These are phyloP conservation scores for Heptranchias perlo DNA, from an alignment of 2,113 vertebrate genomes.

Conservation along the genomic window DNA sequence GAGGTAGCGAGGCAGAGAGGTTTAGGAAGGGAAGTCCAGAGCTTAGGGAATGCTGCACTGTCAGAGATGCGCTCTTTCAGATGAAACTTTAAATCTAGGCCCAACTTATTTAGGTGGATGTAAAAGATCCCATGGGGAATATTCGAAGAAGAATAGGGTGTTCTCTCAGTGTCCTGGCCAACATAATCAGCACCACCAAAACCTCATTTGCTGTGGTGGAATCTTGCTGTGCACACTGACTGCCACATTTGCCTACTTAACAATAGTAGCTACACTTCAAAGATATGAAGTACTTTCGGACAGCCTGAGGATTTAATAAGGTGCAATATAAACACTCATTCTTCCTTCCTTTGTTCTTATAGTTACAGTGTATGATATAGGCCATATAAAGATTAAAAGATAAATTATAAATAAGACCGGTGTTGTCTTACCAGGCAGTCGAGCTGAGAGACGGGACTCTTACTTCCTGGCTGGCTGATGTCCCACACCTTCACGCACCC, in stretches of 20 bases:
- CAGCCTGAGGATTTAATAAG: background rate
- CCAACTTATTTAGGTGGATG: background rate
- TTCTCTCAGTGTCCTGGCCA: background rate
- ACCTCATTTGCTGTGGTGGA: background rate
- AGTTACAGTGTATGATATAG: too few species aligned
- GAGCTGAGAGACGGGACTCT: conserved; percentile 46
- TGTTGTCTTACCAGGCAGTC: conserved; percentile 53
- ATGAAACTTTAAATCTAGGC: background rate
- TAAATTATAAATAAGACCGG: background rate
- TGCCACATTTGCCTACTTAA: background rate
- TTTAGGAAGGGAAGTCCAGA: too few species aligned
- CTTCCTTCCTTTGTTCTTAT: background rate
- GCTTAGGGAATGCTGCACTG: background rate
- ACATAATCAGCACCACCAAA: background rate
- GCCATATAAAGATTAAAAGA: background rate
- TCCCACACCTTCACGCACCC: conserved; percentile 40
- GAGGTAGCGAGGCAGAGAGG: too few species aligned
- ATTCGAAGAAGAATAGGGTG: background rate
- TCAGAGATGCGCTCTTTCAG: background rate
- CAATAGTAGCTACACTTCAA: background rate
- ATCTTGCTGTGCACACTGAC: background rate
- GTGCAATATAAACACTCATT: background rate
- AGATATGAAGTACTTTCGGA: background rate
- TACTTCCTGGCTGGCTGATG: conserved; percentile 35
- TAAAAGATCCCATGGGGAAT: background rate